Percentiles rank a stretch among this genome's conserved stretches.
phyloP scores from a whole-genome alignment of 2,113 vertebrate genomes.

The Corythornis vintsioides region DNA sequence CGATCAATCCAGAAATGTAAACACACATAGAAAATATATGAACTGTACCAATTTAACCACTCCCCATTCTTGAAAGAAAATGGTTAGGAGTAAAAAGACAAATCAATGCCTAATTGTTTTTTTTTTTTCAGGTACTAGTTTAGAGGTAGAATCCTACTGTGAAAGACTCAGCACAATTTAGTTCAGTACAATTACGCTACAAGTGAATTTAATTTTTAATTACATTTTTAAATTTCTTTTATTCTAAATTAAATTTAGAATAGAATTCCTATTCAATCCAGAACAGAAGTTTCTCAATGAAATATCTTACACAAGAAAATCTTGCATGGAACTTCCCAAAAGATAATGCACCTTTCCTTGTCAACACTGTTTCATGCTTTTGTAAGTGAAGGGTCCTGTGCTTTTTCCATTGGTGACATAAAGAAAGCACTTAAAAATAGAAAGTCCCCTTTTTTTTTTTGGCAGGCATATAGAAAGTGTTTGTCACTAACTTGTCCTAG shows the following conservation, averaged over 20 bases:
- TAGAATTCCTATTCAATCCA: not conserved
- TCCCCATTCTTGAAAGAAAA: conserved; percentile 54
- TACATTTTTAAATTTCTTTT: no score
- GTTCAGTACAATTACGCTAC: conserved; percentile 22
- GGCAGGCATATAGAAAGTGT: not conserved
- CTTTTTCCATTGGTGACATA: not conserved
- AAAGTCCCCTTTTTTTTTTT: not conserved
- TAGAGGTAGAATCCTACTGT: conserved; percentile 51
- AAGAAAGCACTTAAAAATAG: conserved; percentile 18
- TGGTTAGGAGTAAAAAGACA: conserved; percentile 55
- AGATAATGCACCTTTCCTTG: conserved; percentile 48
- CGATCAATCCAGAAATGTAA: conserved; percentile 63
- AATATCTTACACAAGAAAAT: conserved; percentile 29
- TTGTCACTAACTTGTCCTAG: not conserved
- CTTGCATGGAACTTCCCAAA: conserved; percentile 35
- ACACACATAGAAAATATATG: conserved; percentile 55
- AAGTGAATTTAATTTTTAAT: not conserved
- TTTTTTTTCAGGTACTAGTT: conserved; percentile 20
- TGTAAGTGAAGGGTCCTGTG: not conserved
- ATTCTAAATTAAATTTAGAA: no score
- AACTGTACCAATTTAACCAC: conserved; percentile 48
- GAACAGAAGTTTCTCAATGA: not conserved
- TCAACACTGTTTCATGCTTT: conserved; percentile 2
- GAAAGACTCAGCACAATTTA: conserved; percentile 34
- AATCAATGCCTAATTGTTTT: conserved; percentile 14